These are phyloP conservation scores for Apteryx owenii DNA, from an alignment of 2,113 vertebrate genomes.

Conservation along the genomic window DNA sequence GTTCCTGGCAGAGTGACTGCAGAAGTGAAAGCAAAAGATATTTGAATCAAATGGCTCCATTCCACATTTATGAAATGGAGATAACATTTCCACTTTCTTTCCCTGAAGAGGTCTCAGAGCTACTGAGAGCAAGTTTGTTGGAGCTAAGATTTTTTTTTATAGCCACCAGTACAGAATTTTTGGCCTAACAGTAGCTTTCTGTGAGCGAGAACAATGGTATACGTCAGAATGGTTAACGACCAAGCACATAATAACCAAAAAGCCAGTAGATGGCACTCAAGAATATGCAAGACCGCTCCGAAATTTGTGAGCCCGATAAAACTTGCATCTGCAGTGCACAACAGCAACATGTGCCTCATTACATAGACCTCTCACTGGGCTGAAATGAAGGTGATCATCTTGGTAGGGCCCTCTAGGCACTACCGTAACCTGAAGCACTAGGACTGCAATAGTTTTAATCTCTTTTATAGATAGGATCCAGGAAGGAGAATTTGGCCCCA, in stretches of 20 bases:
- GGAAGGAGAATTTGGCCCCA: background rate
- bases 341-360: background rate
- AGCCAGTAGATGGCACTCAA: slow-evolving; percentile 57
- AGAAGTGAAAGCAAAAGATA: background rate
- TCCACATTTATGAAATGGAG: background rate
- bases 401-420: background rate
- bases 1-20: background rate
- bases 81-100: background rate
- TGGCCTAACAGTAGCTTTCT: background rate
- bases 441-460: background rate
- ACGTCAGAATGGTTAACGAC: rapidly evolving
- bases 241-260: background rate
- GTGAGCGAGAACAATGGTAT: rapidly evolving
- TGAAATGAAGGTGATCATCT: background rate
- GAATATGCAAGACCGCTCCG: background rate
- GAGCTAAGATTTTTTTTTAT: background rate
- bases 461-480: background rate
- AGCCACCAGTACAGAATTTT: background rate
- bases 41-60: background rate
- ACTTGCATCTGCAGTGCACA: slow-evolving; percentile 10
- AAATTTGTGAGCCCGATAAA: background rate
- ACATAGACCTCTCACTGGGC: rapidly evolving
- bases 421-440: background rate
- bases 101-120: background rate
- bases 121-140: background rate